phyloP scores from a whole-genome alignment of 2,888 invertebrate genomes.

The Cosmopolites sordidus region DNA sequence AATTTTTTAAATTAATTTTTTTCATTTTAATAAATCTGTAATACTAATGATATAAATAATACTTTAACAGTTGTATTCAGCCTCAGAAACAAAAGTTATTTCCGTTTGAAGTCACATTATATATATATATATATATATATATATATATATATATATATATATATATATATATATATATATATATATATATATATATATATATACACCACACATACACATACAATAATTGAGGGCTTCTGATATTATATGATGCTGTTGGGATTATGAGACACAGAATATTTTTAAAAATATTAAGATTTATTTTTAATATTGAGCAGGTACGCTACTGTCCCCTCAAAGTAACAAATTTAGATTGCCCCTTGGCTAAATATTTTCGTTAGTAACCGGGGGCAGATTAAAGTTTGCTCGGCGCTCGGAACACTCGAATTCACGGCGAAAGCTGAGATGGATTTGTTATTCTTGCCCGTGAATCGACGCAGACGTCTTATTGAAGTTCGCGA shows the following conservation, averaged over 20 bases:
- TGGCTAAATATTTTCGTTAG: constrained; percentile 54
- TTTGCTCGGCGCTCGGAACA: constrained; percentile 43
- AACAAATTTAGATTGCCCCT: constrained; percentile 52
- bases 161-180: constrained; percentile 14
- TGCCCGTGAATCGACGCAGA: constrained; percentile 19
- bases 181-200: no score
- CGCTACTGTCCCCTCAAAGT: constrained; percentile 30
- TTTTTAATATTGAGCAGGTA: no score
- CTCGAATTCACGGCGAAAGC: constrained; percentile 32
- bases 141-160: constrained; percentile 14
- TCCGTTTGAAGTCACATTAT: neutral
- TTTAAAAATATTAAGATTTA: no score
- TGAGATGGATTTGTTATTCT: constrained; percentile 40
- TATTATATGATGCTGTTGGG: no score
- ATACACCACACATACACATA: no score
- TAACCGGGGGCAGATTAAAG: constrained; percentile 49
- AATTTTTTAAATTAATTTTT: no score
- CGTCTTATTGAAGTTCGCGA: neutral
- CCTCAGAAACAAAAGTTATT: no score
- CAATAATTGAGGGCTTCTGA: constrained; percentile 1
- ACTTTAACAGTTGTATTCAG: no score
- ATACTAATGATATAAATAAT: no score
- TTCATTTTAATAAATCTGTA: no score
- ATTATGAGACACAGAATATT: no score
- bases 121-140: constrained; percentile 14